Evolutionary conservation across 2,113 vertebrate genomes (phyloP).

Genomic region (Sprattus sprattus): DNA sequence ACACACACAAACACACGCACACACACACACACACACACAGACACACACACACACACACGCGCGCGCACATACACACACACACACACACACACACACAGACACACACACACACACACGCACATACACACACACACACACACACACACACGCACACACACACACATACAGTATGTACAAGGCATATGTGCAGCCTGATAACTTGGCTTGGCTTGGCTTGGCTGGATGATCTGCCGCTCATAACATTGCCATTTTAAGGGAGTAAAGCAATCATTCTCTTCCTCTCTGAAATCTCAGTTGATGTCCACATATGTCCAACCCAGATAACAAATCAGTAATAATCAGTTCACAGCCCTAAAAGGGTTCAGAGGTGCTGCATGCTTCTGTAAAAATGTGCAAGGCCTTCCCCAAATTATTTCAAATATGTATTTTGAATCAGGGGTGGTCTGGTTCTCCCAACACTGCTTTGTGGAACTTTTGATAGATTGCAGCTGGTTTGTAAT

Average conservation of each 20-base stretch:
- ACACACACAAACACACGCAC: not conserved
- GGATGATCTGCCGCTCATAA: not conserved
- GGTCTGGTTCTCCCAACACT: not conserved
- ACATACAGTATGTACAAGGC: not conserved
- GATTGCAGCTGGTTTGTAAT: not conserved
- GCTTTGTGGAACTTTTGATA: not conserved
- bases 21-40: not conserved
- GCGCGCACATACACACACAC: not conserved
- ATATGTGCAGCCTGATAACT: not conserved
- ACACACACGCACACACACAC: conserved; percentile 11
- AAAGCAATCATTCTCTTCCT: not conserved
- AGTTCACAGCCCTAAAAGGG: not conserved
- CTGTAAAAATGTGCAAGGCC: not conserved
- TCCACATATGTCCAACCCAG: not conserved
- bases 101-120: too few species aligned
- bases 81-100: too few species aligned
- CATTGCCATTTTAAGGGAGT: not conserved
- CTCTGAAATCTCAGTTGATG: not conserved
- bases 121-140: not conserved
- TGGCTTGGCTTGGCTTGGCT: not conserved
- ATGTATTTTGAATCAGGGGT: not conserved
- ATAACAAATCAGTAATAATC: not conserved
- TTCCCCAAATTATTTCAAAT: not conserved
- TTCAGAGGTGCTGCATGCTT: not conserved
- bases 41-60: not conserved